Evolutionary conservation across 2,113 vertebrate genomes (phyloP).

Genomic region (Mesocricetus auratus): DNA sequence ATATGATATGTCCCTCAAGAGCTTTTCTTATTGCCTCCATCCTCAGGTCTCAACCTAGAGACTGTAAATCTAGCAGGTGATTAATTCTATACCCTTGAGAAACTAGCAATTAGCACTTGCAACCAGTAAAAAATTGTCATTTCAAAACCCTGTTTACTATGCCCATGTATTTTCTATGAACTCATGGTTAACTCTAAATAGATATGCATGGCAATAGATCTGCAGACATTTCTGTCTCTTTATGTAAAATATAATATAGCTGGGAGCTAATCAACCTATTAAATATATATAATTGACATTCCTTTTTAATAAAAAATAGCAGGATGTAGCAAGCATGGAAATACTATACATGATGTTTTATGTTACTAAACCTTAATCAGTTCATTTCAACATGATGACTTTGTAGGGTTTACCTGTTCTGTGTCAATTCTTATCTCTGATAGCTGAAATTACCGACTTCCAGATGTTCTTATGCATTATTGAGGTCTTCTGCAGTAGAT

Average conservation of each 20-base stretch:
- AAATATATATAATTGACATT: constrained; percentile 89
- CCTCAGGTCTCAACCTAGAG: constrained; percentile 96
- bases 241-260: constrained; percentile 88
- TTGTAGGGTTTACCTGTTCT: constrained; percentile 94
- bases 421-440: constrained; percentile 93
- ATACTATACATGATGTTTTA: constrained; percentile 89
- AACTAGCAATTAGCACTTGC: constrained; percentile 94
- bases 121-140: constrained; percentile 94
- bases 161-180: constrained; percentile 89
- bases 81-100: constrained; percentile 98
- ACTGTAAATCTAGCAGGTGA: constrained; percentile 97
- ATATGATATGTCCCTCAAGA: constrained; percentile 96
- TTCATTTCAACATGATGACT: constrained; percentile 92
- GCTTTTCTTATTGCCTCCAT: constrained; percentile 99
- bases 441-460: constrained; percentile 92
- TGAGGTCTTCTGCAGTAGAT: constrained; percentile 92
- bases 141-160: constrained; percentile 91
- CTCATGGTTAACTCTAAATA: constrained; percentile 88
- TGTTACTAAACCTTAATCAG: constrained; percentile 92
- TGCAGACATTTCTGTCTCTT: constrained; percentile 87
- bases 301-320: constrained; percentile 86
- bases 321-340: constrained; percentile 84
- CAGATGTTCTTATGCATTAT: constrained; percentile 92
- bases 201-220: constrained; percentile 83
- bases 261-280: constrained; percentile 89